Evolutionary conservation across 2,113 vertebrate species (phyloP), one percentile per base, ranked within the genome.

Genomic region (Caretta caretta): DNA sequence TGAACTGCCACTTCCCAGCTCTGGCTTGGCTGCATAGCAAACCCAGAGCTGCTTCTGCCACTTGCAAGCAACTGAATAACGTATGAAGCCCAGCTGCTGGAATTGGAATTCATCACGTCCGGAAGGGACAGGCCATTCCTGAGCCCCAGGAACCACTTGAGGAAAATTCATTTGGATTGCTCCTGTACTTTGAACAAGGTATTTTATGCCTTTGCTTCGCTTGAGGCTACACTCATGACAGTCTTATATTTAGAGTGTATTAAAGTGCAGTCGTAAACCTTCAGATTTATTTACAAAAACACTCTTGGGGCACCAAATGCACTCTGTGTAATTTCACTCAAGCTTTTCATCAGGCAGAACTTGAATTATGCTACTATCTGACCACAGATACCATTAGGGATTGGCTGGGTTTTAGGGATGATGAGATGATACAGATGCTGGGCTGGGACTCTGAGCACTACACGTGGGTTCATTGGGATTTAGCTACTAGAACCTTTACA

Each of bases 251-350:
- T 83, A 92, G 48, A 84, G 87, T 91, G 25, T 94, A 90, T 97
- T 95, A 94, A 96, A 95, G 87, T 81, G 95, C 94, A 89, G 85
- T 78, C 81, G 84, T 93, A 93, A 97, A 93, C 90, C 92, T 96
- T 79, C 48, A 83, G 62, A 85, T 97, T 92, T 95, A 95, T 91
- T 96, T 93, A 96, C 53, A 42, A 94, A 89, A 97, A 95, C 46
- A 50, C 79, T 95, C 81, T 79, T 95, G 90, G 54, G 97, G 83
- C 83, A 83, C 46, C 13, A 48, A 20, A 46, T 80, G 85, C 1
- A 3, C 31, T 86, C 87, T 7, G 2, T 82, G 83, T 80, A 91
- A 96, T 95, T 97, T 92, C 93, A 54, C 93, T 95, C 75, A 53
- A 65, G 72, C 65, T 94, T 97, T 95, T 95, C 90, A 90, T 87